Base-by-base conservation (phyloP, 2,888 invertebrate species). In the Proisotoma minuta region DNA sequence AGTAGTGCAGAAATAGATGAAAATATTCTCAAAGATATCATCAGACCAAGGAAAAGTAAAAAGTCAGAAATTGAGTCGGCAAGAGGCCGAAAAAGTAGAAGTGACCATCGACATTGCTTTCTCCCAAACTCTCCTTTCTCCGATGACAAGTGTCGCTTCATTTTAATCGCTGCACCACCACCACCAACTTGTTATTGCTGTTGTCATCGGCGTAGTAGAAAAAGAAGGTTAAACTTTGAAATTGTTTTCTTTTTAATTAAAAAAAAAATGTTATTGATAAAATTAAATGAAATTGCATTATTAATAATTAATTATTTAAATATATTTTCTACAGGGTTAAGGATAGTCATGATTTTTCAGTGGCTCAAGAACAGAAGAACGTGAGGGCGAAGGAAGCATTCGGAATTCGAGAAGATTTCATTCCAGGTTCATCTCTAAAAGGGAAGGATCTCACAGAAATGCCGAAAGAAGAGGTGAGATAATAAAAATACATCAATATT, bases 321-420 rank as follows among this genome's bases (percentile, higher is more conserved):
- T 34, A 15, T 34, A 34, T 15, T 34, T 34, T 34, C 34, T 34
- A 15, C 81, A 93, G 93, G 80, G 92, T 92, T 66, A 90, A 90
- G 66, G 96, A 95, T 78, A 95, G 94, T 51, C 97, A 98, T 81
- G 92, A 95, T 79, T 86, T 94, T 70, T 96, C 97, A 1, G 93
- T 93, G 78, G 95, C 96, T 24, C 95, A 95, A 78, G 90, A 91
- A 76, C 91, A 92, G 79, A 96, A 96, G 80, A 97, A 97, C 82
- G 91, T 91, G 1, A 86, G 88, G 60, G 82, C 97, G 65, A 86
- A 94, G 59, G 91, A 92, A 78, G 97, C 96, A 3, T 96, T 97
- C 78, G 95, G 96, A 61, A 92, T 98, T 74, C 89, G 91, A 27
- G 89, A 92, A 74, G 88, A 86, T 76, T 97, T 95, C 81, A 90